Conservation (phyloP, 2,113 vertebrate species). For the Aspidoscelis tigris region DNA sequence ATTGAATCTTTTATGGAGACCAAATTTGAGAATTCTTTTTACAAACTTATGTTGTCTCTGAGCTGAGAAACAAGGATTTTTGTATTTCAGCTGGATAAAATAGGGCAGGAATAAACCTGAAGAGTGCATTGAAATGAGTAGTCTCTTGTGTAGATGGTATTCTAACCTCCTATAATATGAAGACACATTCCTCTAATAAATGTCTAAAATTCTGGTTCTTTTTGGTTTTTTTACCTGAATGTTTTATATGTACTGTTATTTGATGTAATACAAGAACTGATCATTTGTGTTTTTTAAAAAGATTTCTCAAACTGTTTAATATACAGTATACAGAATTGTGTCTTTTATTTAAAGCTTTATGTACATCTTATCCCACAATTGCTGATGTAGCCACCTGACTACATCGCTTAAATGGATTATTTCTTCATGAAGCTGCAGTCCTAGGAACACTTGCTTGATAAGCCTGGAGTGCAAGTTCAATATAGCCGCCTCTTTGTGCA, state of each 20-base stretch:
- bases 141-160: conserved; percentile 3
- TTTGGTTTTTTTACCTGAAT: neutral
- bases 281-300: neutral
- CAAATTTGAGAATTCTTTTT: conserved; percentile 50
- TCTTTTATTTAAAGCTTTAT: conserved; percentile 5
- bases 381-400: neutral
- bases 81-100: conserved; percentile 49
- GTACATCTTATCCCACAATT: neutral
- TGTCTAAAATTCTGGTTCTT: neutral
- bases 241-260: neutral
- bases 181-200: conserved; percentile 24
- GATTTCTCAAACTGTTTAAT: neutral
- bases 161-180: neutral
- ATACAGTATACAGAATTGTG: neutral
- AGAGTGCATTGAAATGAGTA: neutral
- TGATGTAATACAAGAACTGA: neutral
- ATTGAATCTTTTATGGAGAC: conserved; percentile 72
- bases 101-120: conserved; percentile 12
- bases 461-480: conserved; percentile 89
- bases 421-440: conserved; percentile 73
- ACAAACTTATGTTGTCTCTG: neutral
- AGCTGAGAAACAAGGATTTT: conserved; percentile 54
- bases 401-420: neutral
- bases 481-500: conserved; percentile 85
- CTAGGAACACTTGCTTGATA: conserved; percentile 75